Evolutionary conservation across 2,888 invertebrate genomes (phyloP).

Genomic region (Lordiphosa andalusiaca): DNA sequence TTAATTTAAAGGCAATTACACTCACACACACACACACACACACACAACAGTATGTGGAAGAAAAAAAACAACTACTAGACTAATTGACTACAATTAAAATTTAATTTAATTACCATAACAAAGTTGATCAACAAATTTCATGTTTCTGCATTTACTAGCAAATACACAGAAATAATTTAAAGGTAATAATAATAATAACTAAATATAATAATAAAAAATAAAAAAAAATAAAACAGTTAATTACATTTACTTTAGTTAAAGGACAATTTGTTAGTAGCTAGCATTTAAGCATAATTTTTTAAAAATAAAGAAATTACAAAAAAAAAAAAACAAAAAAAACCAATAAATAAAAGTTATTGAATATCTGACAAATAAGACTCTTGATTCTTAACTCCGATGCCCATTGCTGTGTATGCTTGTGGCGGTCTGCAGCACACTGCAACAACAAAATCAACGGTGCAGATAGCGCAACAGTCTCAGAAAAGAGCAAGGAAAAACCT

Average conservation of each 20-base stretch:
- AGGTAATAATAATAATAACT: conserved; percentile 47
- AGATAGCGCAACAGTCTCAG: too few species aligned
- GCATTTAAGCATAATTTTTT: conserved; percentile 69
- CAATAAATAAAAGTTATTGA: conserved; percentile 15
- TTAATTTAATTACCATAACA: conserved; percentile 46
- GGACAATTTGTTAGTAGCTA: conserved; percentile 74
- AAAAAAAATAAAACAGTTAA: conserved; percentile 57
- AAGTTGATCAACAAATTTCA: conserved; percentile 52
- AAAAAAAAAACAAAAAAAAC: conserved; percentile 36
- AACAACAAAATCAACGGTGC: too few species aligned
- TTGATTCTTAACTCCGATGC: not conserved
- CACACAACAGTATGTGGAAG: conserved; percentile 19
- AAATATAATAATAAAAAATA: conserved; percentile 44
- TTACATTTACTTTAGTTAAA: conserved; percentile 74
- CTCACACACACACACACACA: conserved; percentile 6
- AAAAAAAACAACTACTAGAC: conserved; percentile 60
- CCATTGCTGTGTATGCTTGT: too few species aligned
- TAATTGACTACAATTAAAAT: conserved; percentile 61
- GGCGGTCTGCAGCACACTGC: too few species aligned
- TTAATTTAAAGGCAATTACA: conserved; percentile 37
- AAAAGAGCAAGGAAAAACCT: too few species aligned
- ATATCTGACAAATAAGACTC: not conserved
- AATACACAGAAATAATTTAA: conserved; percentile 46
- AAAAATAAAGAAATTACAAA: conserved; percentile 61
- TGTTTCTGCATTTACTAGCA: conserved; percentile 76